Conservation (phyloP, 2,113 vertebrate species). For the Callipepla californica region DNA sequence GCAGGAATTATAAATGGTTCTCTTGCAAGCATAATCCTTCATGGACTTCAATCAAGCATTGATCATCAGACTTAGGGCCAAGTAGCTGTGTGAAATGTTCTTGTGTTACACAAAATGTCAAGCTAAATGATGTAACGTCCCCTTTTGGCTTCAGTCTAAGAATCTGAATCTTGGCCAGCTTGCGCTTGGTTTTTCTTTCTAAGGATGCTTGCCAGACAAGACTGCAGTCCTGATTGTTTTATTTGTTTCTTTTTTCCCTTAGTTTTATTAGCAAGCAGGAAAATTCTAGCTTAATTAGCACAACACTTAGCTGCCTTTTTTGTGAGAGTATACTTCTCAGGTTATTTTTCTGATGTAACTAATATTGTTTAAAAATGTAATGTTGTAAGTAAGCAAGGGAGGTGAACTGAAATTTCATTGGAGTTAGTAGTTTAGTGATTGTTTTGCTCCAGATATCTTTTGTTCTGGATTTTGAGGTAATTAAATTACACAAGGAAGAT, state of each 20-base stretch:
- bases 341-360: background rate
- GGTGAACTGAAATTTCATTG: background rate
- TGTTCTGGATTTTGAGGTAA: background rate
- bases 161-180: background rate
- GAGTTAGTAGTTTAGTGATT: background rate
- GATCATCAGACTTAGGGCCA: background rate
- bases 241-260: background rate
- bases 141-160: background rate
- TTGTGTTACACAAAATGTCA: background rate
- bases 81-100: background rate
- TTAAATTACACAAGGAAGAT: rapidly evolving
- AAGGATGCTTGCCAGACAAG: background rate
- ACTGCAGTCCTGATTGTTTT: background rate
- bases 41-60: background rate
- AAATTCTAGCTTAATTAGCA: background rate
- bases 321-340: background rate
- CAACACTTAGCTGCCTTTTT: background rate
- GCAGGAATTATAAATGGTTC: background rate
- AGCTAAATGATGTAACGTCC: conserved; percentile 4
- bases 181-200: background rate
- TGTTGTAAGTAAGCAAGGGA: background rate
- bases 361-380: background rate
- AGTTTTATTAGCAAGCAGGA: background rate
- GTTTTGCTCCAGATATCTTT: background rate
- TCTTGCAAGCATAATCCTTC: background rate